Base-by-base conservation (phyloP, 1,140 invertebrate species). In the Sesamia nonagrioides region DNA sequence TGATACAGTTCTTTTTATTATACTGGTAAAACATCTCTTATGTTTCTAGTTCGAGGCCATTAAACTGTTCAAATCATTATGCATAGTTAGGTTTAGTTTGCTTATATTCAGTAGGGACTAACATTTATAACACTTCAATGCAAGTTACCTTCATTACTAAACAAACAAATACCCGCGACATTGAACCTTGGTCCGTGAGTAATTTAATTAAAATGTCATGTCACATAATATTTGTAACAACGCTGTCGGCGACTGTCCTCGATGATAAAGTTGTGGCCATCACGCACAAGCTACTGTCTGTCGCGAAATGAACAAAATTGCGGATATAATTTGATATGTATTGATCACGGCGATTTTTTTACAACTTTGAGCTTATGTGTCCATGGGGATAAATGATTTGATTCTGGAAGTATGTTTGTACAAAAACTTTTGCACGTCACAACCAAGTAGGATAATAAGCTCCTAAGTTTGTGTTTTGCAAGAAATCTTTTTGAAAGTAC, bases 191-290 rank as follows among this genome's bases (percentile, higher is more conserved):
- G n/a, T n/a, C n/a, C n/a, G 9, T 7, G 37, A 9, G 60, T 42
- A 42, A 63, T 63, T 63, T 63, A 63, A 63, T 63, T 63, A 42
- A 63, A 42, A 63, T 63, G 60, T 42, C 60, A 63, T 54, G 17
- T 54, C 52, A 7, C n/a, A 18, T 54, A 54, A 6, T 63, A 63
- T 63, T 40, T 40, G 35, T 63, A 63, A 63, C n/a, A 45, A 4
- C 61, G 33, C 8, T 77, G 48, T 54, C 37, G 33, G 17, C 35
- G 75, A 56, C 35, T 77, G 75, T 77, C 33, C 60, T 17, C 17
- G 21, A 77, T 77, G 75, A 77, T 77, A 68, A 63, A 77, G 33
- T 54, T 77, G 17, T 33, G 17, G 17, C 40, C 63, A 77, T 54
- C 75, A 77, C 75, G 75, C 75, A 56, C 69, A 56, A 8, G 35